Evolutionary conservation across 2,113 vertebrate species (phyloP), one percentile per base, ranked within the genome.

Genomic region (Ameiurus melas): DNA sequence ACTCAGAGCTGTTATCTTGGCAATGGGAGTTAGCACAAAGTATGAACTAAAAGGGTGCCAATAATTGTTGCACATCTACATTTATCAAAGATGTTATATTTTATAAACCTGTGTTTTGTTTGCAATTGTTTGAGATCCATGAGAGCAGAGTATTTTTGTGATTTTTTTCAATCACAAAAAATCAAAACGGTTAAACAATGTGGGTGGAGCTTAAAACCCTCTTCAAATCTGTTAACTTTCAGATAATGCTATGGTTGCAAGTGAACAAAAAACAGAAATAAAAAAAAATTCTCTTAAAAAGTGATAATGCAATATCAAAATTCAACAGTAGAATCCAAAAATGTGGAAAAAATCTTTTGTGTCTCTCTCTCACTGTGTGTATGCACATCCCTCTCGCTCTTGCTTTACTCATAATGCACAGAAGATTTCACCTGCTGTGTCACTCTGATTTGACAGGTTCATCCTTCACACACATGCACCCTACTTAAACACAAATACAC

Each of bases 371-470:
- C 71, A 58, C 55, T 75, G 12, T 17, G 20, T 60, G 25, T 27
- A 43, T 22, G 27, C 10, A 4, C 36, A 57, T 22, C 16, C 4
- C 25, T 60, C 68, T 9, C 22, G 2, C 20, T 8, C 19, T 0
- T n/a, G n/a, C 1, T 53, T 79, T 55, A 80, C 3, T 80, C 27
- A 55, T 36, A 43, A 20, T 13, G 14, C 9, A 39, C 12, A 8
- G 33, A 25, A 75, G 17, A 77, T 73, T 70, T 82, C 33, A 60
- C n/a, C 30, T 73, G 10, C 47, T 73, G n/a, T 57, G 66, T 62
- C 64, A 82, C 64, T 79, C 83, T 89, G 84, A 89, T 86, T 77
- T 64, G 66, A 89, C 20, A 73, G 66, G 25, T 43, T 39, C 73
- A 79, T 27, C 10, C 20, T 85, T 64, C 20, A 53, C 19, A 60